phyloP scores from a whole-genome alignment of 1,140 invertebrate species.

The Lepidurus couesii region DNA sequence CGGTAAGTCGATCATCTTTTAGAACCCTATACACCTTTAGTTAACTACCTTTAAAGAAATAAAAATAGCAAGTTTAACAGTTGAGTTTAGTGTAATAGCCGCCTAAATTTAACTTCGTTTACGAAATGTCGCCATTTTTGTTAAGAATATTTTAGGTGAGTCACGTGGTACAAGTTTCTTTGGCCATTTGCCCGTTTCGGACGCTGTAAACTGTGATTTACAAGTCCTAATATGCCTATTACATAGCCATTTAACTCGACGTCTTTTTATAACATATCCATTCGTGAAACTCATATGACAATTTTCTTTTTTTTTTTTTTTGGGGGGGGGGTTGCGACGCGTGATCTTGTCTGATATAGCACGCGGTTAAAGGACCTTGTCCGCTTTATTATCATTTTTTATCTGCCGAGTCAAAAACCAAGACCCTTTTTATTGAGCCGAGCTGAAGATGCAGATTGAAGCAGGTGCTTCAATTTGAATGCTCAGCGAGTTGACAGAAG shows the following conservation, averaged over 20 bases:
- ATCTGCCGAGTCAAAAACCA: background rate
- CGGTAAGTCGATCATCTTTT: background rate
- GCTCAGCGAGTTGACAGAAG: background rate
- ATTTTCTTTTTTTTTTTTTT: background rate
- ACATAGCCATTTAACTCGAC: background rate
- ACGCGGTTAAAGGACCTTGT: background rate
- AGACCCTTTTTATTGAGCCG: background rate
- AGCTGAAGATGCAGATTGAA: background rate
- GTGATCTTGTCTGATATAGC: background rate
- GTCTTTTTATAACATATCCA: background rate
- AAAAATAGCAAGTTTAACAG: background rate
- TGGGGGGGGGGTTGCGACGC: background rate
- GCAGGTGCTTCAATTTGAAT: background rate
- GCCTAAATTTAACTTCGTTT: slow-evolving; percentile 13
- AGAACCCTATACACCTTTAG: background rate
- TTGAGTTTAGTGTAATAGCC: too few relatives aligned
- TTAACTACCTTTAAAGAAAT: background rate
- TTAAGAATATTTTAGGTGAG: background rate
- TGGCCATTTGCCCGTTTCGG: background rate
- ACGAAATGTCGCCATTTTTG: background rate
- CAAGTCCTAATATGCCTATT: slow-evolving; percentile 10
- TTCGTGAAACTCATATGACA: background rate
- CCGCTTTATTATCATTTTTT: background rate
- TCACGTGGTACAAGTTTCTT: background rate
- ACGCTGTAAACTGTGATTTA: slow-evolving; percentile 14